Percentiles rank a stretch among this genome's conserved stretches.
Conservation (phyloP, 2,888 invertebrate species). For the Apoda limacodes region DNA sequence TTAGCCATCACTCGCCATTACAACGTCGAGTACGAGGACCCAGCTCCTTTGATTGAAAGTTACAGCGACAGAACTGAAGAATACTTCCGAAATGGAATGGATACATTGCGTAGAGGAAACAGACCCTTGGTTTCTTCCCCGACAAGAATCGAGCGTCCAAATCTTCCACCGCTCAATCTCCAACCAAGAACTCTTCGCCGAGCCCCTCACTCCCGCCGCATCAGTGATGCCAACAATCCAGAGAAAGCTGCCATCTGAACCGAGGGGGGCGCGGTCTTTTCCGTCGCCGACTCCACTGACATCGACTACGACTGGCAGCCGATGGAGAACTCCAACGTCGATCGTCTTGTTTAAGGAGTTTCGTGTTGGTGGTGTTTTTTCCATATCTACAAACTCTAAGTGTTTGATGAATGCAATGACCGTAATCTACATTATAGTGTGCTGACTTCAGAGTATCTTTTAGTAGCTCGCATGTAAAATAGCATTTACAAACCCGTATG, state of each 20-base stretch:
- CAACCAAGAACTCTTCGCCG: conserved; percentile 64
- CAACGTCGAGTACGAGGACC: conserved; percentile 86
- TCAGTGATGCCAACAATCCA: conserved; percentile 57
- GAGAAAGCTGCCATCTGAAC: conserved; percentile 65
- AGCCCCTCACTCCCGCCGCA: conserved; percentile 58
- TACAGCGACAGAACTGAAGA: conserved; percentile 70
- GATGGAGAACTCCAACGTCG: conserved; percentile 43
- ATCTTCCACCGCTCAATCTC: conserved; percentile 82
- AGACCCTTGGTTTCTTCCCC: conserved; percentile 83
- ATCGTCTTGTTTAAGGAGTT: conserved; percentile 50
- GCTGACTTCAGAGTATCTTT: no score
- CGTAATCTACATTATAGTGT: no score
- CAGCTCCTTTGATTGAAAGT: conserved; percentile 79
- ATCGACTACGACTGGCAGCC: conserved; percentile 57
- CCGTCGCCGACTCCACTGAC: conserved; percentile 62
- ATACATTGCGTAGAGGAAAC: conserved; percentile 56
- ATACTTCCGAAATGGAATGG: conserved; percentile 55
- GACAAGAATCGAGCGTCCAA: conserved; percentile 84
- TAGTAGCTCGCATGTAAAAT: no score
- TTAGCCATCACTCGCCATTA: conserved; percentile 78
- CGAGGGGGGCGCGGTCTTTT: conserved; percentile 64
- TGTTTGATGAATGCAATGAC: no score
- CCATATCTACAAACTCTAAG: no score
- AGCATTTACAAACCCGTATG: no score
- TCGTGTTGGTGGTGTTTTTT: background rate